Evolutionary conservation across 2,113 vertebrate genomes (phyloP), one percentile per base, ranked within the genome.

Genomic region (Elanoides forficatus): DNA sequence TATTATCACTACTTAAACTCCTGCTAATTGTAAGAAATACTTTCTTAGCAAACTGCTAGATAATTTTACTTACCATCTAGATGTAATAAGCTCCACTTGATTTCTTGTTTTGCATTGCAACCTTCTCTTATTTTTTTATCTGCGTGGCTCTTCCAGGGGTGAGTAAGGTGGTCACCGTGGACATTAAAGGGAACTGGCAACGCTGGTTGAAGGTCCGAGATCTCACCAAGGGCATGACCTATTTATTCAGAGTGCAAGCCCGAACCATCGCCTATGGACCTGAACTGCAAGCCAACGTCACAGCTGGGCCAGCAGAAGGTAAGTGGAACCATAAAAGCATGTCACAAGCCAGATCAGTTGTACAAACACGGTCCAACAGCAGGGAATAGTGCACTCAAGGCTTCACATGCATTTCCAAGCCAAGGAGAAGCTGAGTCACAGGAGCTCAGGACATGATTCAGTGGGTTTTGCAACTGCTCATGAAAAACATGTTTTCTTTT

Each of bases 141-240:
- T 29, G 11, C 1, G 0, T 67, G 81, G 9, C 27, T 75, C 4
- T 55, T 86, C 5, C 66, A 99, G 99, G 99, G 25, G 99, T 99
- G 91, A 99, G 98, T 94, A 99, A 99, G 97, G 98, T 99, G 95
- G 99, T 99, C 97, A 99, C 99, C 0, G 99, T 99, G 98, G 99
- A 99, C 23, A 99, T 99, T 52, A 98, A 98, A 82, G 99, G 99
- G 63, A 99, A 98, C 97, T 98, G 99, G 99, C 99, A 99, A 55
- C 98, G 98, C 63, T 99, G 99, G 99, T 95, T 99, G 72, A 99
- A 99, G 96, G 99, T 99, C 73, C 98, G 99, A 45, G 99, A 99
- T 90, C 98, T 99, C 93, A 98, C 98, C 70, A 99, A 98, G 85
- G 99, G 99, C 32, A 94, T 98, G 38, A 99, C 98, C 40, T 99